These are phyloP conservation scores for Apotomis turbidana DNA, from an alignment of 2,888 invertebrate genomes.

Conservation along the genomic window DNA sequence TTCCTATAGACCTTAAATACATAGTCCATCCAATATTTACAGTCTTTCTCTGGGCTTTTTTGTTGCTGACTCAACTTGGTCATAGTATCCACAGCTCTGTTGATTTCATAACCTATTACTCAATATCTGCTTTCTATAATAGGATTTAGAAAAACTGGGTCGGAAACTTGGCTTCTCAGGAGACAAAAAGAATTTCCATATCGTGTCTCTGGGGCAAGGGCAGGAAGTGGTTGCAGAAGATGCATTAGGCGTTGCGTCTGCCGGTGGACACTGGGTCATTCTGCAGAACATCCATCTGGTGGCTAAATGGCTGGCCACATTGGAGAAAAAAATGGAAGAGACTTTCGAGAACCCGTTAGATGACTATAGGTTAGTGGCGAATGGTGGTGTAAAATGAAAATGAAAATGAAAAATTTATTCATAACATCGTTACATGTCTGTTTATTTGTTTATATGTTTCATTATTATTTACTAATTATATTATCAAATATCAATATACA, in stretches of 20 bases:
- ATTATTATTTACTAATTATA: too few species aligned
- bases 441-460: too few species aligned
- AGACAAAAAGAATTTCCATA: slow-evolving; percentile 94
- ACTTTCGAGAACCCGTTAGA: slow-evolving; percentile 87
- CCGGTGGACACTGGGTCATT: slow-evolving; percentile 95
- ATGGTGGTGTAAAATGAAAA: too few species aligned
- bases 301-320: slow-evolving; percentile 91
- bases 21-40: too few species aligned
- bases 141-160: slow-evolving; percentile 95
- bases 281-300: slow-evolving; percentile 97
- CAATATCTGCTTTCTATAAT: background rate
- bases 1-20: too few species aligned
- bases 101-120: background rate
- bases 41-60: too few species aligned
- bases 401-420: too few species aligned
- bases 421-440: too few species aligned
- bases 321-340: slow-evolving; percentile 96
- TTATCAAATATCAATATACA: too few species aligned
- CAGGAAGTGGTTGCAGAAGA: slow-evolving; percentile 96
- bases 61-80: too few species aligned
- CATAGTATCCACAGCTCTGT: background rate
- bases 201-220: slow-evolving; percentile 96
- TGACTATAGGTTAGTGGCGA: slow-evolving; percentile 76
- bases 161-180: slow-evolving; percentile 90
- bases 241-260: slow-evolving; percentile 90